Conservation (phyloP, 2,797 vertebrate genomes). For the Pachyuromys duprasi region DNA sequence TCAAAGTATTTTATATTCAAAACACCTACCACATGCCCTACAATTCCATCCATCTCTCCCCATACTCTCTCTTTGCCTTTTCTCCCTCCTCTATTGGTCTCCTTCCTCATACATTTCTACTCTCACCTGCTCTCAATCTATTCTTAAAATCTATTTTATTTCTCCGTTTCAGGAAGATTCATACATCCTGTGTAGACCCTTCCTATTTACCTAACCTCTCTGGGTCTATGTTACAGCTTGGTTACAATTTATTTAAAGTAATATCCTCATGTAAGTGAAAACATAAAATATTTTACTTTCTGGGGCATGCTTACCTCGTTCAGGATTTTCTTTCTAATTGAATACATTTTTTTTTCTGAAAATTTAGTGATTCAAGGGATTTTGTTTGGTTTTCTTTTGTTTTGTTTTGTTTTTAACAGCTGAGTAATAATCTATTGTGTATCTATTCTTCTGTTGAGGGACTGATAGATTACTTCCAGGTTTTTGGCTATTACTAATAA, state of each 20-base stretch:
- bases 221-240: background rate
- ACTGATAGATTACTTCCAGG: background rate
- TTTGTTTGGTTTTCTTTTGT: too few relatives aligned
- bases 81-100: background rate
- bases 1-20: background rate
- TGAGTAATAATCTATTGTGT: too few relatives aligned
- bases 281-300: background rate
- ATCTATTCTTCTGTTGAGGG: background rate
- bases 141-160: background rate
- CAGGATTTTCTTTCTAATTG: background rate
- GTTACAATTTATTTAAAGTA: background rate
- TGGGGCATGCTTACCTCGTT: background rate
- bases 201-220: background rate
- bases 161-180: background rate
- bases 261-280: background rate
- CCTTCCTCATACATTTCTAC: background rate
- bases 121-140: rapidly evolving
- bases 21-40: background rate
- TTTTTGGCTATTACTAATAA: background rate
- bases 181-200: background rate
- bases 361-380: background rate
- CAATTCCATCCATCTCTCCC: background rate
- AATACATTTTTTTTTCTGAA: background rate
- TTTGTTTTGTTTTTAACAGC: too few relatives aligned
- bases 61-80: background rate